Base-by-base conservation (phyloP, 2,888 invertebrate species). In the Cyrtodaria siliqua region DNA sequence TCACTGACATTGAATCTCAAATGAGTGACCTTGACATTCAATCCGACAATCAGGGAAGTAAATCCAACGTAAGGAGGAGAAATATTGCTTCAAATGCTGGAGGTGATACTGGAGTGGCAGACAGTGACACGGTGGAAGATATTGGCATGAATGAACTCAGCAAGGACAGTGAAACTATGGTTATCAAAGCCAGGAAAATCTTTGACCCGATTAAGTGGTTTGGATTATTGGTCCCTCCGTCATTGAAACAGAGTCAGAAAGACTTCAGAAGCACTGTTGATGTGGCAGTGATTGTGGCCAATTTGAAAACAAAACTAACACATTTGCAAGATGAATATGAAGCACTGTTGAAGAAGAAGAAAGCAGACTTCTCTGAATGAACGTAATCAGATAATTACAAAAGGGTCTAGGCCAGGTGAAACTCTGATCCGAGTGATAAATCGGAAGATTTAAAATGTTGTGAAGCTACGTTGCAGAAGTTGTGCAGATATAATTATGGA, bases 141-240 rank as follows among this genome's bases (percentile, higher is more conserved):
- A 33, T 56, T 9, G 47, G 26, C 9, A 24, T 53, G 3, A 69
- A 66, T 23, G 56, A 57, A n/a, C 23, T 50, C 20, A 68, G 20
- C 42, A 67, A 57, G 18, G 27, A 55, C 3, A 53, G 42, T 24
- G 33, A 33, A 8, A 33, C 33, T 33, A 12, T 33, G 12, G 12
- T 8, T 33, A 33, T 12, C 12, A 33, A 33, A 33, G 33, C 33
- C 4, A 12, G 33, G 33, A 33, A 33, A 33, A 38, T 33, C n/a
- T 75, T 77, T 42, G 89, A 97, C 91, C 97, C 97, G 0, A 91
- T 97, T 33, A 95, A 95, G 80, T 97, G 97, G 97, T 98, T 97
- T 94, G 97, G 97, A 14, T 95, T 97, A 44, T 93, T 98, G 40
- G 96, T 97, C 0, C 97, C 97, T 0, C 95, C 96, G 88, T 95